These are phyloP conservation scores for Melopsittacus undulatus DNA, from an alignment of 2,797 vertebrate species.

Conservation along the genomic window DNA sequence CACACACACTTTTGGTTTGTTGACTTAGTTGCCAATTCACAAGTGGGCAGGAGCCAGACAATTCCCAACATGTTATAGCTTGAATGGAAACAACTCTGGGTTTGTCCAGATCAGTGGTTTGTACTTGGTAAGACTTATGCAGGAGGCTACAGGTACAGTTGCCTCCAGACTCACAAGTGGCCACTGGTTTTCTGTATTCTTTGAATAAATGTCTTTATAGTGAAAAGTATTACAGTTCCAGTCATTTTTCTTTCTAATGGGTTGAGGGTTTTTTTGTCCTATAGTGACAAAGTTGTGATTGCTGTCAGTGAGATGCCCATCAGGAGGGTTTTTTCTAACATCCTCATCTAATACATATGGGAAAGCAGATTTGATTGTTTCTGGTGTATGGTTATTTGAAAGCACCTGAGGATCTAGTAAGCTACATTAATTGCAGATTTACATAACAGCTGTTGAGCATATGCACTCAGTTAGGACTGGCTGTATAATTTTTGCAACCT, in stretches of 20 bases:
- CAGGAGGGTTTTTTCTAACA: neutral
- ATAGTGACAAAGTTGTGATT: neutral
- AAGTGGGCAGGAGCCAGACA: neutral
- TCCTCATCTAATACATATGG: constrained; percentile 13
- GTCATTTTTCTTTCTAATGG: neutral
- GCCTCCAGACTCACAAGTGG: neutral
- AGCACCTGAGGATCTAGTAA: constrained; percentile 54
- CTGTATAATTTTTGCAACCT: constrained; percentile 45
- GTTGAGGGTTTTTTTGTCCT: neutral
- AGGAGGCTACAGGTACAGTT: neutral
- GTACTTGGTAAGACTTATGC: neutral
- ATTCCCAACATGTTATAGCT: neutral
- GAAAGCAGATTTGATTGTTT: constrained; percentile 24
- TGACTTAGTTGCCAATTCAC: neutral
- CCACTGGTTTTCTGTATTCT: neutral
- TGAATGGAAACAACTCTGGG: neutral
- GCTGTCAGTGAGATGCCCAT: neutral
- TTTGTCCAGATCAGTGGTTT: neutral
- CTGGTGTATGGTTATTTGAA: constrained; percentile 13
- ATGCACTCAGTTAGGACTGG: constrained; percentile 42
- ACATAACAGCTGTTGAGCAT: constrained; percentile 52
- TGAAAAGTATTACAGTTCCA: neutral
- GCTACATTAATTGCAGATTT: constrained; percentile 61
- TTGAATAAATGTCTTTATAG: neutral
- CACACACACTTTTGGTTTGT: neutral